Evolutionary conservation across 2,797 vertebrate genomes (phyloP), one percentile per base, ranked within the genome.

Genomic region (Ptychobarbus kaznakovi): DNA sequence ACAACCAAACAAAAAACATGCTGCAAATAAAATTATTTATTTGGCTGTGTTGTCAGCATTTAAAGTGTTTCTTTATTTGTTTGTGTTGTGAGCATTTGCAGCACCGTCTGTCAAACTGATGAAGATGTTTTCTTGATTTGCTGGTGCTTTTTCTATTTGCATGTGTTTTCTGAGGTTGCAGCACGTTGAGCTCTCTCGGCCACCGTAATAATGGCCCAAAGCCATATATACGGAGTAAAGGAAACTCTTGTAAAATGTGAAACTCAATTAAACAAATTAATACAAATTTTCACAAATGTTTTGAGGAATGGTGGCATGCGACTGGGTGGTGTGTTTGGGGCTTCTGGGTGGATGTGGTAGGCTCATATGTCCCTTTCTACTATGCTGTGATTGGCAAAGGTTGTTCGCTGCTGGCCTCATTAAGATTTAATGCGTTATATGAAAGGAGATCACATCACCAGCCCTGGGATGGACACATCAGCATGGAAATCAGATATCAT

Each of bases 391-490:
- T 84, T 56, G 82, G 51, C 16, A 56, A 63, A 76, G 73, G 74
- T 78, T 61, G 35, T 46, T 76, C n/a, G 73, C 74, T 78, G 42
- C 38, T 68, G 65, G 82, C 16, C 85, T 82, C 80, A 86, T 86
- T 82, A 82, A 86, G 80, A 75, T 86, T 86, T 86, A 86, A 86
- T 86, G 85, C 3, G 25, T 18, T 76, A 79, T 83, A 65, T 86
- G 80, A 86, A 86, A 86, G 53, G 66, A 69, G 85, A 86, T 76
- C 85, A 61, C 74, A 56, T 58, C 85, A 86, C 51, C 22, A 78
- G 74, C 46, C 15, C 49, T 56, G 61, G 63, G 74, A 78, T 53
- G 38, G 49, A 76, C 74, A 77, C 82, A 68, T 83, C 72, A 51
- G 81, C 81, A 49, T 25, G 44, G 82, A 65, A 77, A 83, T 83